A percentile compares a stretch with the other conserved stretches of the same genome.
phyloP scores from a whole-genome alignment of 2,113 vertebrate genomes.

The Hassar affinis region DNA sequence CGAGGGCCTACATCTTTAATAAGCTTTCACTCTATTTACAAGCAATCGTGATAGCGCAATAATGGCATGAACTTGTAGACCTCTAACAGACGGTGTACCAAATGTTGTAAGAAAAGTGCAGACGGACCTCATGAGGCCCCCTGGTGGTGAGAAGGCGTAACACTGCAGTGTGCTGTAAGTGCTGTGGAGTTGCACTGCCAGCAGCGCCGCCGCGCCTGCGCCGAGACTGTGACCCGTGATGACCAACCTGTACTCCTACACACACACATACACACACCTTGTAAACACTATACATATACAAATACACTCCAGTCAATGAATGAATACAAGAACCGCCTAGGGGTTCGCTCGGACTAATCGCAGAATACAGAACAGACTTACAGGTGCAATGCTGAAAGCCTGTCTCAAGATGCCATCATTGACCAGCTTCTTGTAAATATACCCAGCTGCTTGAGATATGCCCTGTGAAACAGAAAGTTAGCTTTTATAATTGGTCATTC shows the following conservation, averaged over 20 bases:
- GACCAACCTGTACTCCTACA: slow-evolving; percentile 89
- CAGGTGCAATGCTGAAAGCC: slow-evolving; percentile 87
- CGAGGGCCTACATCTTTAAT: background rate
- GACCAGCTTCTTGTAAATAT: slow-evolving; percentile 84
- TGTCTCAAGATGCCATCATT: slow-evolving; percentile 92
- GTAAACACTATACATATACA: background rate
- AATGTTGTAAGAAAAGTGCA: background rate
- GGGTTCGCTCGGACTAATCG: background rate
- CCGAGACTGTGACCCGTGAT: slow-evolving; percentile 95
- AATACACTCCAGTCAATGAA: background rate
- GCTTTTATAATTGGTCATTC: no score
- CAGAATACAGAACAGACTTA: slow-evolving; percentile 74
- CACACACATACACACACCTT: slow-evolving; percentile 11
- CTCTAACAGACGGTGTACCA: background rate
- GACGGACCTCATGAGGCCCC: slow-evolving; percentile 85
- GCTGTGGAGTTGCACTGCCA: slow-evolving; percentile 80
- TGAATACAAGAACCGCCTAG: background rate
- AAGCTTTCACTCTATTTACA: background rate
- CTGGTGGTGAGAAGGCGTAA: slow-evolving; percentile 91
- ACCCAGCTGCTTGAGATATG: slow-evolving; percentile 87
- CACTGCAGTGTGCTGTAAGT: slow-evolving; percentile 81
- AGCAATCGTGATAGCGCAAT: background rate
- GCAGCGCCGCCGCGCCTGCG: slow-evolving; percentile 81
- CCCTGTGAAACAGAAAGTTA: slow-evolving; percentile 74
- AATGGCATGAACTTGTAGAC: background rate